Base-by-base conservation (phyloP, 1,140 invertebrate species). In the Trissolcus basalis region DNA sequence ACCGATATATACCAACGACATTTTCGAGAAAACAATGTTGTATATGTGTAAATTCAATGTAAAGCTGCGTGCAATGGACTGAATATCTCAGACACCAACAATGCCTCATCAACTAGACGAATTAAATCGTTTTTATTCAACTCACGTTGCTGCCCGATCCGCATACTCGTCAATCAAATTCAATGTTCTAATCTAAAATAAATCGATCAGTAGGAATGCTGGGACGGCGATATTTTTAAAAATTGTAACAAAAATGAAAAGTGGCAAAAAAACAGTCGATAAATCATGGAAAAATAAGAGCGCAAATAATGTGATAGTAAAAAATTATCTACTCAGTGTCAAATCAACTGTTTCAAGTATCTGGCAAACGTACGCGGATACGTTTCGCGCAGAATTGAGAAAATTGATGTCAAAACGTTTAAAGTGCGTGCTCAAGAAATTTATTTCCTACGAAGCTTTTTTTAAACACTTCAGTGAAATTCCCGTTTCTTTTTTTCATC, bases 21-120 rank as follows among this genome's bases (percentile, higher is more conserved):
- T 64, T 68, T 59, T 74, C 70, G 74, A 56, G 56, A 71, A 70
- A 71, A 68, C 65, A 70, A 70, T 64, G 49, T 71, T 71, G 67
- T 77, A 54, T 67, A 64, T 68, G 67, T 74, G 43, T 27, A 70
- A 74, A 60, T 78, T 49, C 19, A 60, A 70, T 59, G 45, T 67
- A 39, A 67, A 60, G 53, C 59, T 58, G 49, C 58, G 45, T 51
- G 61, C 50, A 68, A 72, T 78, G 71, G 58, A 68, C 71, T 58
- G 63, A 12, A 68, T 63, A 71, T 64, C 67, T 53, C 55, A 55
- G 60, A 77, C 53, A 36, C 48, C 39, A 16, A 60, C 55, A 14
- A 9, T 47, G 33, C 5, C 35, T 15, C 33, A 55, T 47, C 39
- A 44, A 61, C 27, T 15, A 61, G 49, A 59, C 45, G 45, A 61